Percentiles rank a stretch among this genome's conserved stretches.
These are phyloP conservation scores for Astreopora myriophthalma DNA, from an alignment of 64 coral and sea anemone species.

Conservation along the genomic window DNA sequence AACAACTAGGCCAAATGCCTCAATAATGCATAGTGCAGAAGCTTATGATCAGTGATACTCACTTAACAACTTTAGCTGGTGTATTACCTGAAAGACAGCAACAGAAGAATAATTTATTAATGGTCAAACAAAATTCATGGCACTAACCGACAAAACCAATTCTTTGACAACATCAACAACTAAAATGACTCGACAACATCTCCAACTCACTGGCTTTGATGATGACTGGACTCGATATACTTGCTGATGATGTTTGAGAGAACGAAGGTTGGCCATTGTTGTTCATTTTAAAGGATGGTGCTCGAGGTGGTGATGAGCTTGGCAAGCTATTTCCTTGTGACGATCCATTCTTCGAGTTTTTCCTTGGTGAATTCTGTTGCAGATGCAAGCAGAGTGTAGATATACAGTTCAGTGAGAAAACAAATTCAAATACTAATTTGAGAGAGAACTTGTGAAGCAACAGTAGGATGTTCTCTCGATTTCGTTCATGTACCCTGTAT, in stretches of 20 bases:
- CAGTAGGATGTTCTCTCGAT: no score
- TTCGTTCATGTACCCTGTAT: no score
- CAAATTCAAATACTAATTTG: no score
- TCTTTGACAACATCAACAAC: not conserved
- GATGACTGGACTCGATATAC: constrained; percentile 25
- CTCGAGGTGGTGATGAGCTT: constrained; percentile 66
- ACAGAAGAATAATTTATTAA: not conserved
- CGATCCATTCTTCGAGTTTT: constrained; percentile 84
- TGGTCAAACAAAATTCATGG: not conserved
- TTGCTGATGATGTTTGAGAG: constrained; percentile 30
- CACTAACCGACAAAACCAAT: not conserved
- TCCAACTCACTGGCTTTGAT: constrained; percentile 80
- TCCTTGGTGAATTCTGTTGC: constrained; percentile 87
- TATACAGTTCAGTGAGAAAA: no score
- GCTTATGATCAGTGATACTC: not conserved
- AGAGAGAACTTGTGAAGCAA: no score
- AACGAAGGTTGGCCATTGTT: constrained; percentile 42
- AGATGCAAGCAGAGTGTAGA: no score
- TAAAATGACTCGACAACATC: not conserved
- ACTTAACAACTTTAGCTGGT: constrained; percentile 55
- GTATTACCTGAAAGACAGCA: constrained; percentile 37
- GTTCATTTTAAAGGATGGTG: constrained; percentile 41
- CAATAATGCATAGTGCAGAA: not conserved
- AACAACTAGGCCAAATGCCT: no score
- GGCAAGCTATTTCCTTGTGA: constrained; percentile 54